Evolutionary conservation across 2,797 vertebrate genomes (phyloP).

Genomic region (Crenichthys baileyi): DNA sequence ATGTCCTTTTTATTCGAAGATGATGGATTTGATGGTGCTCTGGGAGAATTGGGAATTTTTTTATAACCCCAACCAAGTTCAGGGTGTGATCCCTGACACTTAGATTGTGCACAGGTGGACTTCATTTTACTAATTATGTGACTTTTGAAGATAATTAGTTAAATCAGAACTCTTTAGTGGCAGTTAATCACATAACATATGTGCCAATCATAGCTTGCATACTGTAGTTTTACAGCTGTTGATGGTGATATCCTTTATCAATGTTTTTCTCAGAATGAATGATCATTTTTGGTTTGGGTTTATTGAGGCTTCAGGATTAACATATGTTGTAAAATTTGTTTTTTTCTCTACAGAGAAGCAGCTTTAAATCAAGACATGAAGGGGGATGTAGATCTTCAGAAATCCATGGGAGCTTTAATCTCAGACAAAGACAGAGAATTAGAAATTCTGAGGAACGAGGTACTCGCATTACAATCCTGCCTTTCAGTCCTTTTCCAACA

Average conservation of each 20-base stretch:
- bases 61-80: too few relatives aligned
- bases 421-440: constrained; percentile 91
- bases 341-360: constrained; percentile 81
- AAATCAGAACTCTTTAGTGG: too few relatives aligned
- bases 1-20: too few relatives aligned
- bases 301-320: background rate
- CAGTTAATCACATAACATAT: too few relatives aligned
- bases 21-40: too few relatives aligned
- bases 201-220: background rate
- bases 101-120: too few relatives aligned
- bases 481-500: background rate
- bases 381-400: constrained; percentile 82
- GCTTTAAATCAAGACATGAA: constrained; percentile 81
- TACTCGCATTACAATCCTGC: constrained; percentile 40
- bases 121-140: too few relatives aligned
- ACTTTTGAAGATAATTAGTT: too few relatives aligned
- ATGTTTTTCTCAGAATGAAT: background rate
- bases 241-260: too few relatives aligned
- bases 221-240: background rate
- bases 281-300: background rate
- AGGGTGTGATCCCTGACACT: too few relatives aligned
- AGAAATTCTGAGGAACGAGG: constrained; percentile 92
- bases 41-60: too few relatives aligned
- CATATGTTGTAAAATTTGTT: background rate
- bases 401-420: constrained; percentile 84